Evolutionary conservation across 1,140 invertebrate species (phyloP), one percentile per base, ranked within the genome.

Genomic region (Pomacea maculata): DNA sequence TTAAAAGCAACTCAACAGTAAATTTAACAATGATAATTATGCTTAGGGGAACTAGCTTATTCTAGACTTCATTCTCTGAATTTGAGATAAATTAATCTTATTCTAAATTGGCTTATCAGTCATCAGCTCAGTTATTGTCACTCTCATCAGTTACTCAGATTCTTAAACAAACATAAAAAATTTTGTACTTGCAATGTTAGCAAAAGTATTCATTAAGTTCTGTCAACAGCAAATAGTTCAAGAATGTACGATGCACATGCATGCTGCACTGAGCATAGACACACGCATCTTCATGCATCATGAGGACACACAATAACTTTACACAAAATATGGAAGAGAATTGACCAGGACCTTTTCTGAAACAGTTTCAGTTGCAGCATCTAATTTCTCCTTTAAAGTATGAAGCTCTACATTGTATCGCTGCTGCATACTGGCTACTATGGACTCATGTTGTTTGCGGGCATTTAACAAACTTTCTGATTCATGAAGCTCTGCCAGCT

Each of bases 381-480:
- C 87, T 25, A 87, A 81, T 72, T 89, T 85, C 78, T 88, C 86
- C 72, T 89, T 89, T 21, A 90, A 70, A n/a, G 81, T 67, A 76
- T 87, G 84, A 15, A 89, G 82, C 78, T 89, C 88, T 54, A 73
- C 84, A 29, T 91, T 85, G 70, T 89, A 85, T 74, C 87, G 87
- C 78, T 88, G 84, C 71, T 88, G 85, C 73, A 91, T 57, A 14
- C 85, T 85, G n/a, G 77, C 63, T 0, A 91, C 79, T 0, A 90
- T 83, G 7, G 82, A 67, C 29, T 90, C 87, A 78, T 91, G 90
- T 54, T 90, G 88, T 55, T 87, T 85, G 17, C 88, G 74, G 9
- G 87, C 87, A 45, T 89, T 81, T 14, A 80, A 82, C 15, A 91
- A 80, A 72, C 83, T 90, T n/a, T 91, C 90, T 0, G 85, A 87